These are phyloP conservation scores for Takifugu flavidus DNA, from an alignment of 2,113 vertebrate genomes.

Conservation along the genomic window DNA sequence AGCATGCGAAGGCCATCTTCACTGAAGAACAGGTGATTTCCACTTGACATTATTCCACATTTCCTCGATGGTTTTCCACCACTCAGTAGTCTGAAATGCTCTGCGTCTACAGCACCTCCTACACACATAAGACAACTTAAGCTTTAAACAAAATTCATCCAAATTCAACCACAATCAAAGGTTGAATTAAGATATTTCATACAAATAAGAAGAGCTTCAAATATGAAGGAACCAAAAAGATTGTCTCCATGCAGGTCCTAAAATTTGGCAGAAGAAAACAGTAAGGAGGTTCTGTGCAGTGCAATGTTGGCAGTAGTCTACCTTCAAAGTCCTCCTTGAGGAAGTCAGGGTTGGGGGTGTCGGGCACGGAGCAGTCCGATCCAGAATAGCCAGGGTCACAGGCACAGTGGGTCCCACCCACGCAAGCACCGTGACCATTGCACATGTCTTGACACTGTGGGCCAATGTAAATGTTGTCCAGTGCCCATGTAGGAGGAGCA, in stretches of 20 bases:
- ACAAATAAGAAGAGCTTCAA: too few relatives aligned
- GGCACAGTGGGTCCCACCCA: slow-evolving; percentile 85
- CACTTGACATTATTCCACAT: slow-evolving; percentile 94
- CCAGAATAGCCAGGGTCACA: slow-evolving; percentile 91
- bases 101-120: slow-evolving; percentile 85
- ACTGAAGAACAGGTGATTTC: slow-evolving; percentile 96
- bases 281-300: not conserved
- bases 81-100: slow-evolving; percentile 86
- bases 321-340: slow-evolving; percentile 99
- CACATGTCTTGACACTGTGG: slow-evolving; percentile 98
- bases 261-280: not conserved
- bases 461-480: slow-evolving; percentile 93
- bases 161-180: too few relatives aligned
- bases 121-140: slow-evolving; percentile 6
- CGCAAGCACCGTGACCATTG: slow-evolving; percentile 87
- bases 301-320: slow-evolving; percentile 45
- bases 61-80: slow-evolving; percentile 95
- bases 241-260: too few relatives aligned
- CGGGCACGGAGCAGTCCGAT: slow-evolving; percentile 85
- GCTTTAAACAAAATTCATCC: slow-evolving; percentile 1
- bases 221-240: too few relatives aligned
- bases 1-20: slow-evolving; percentile 96
- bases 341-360: slow-evolving; percentile 90
- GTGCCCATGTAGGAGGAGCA: slow-evolving; percentile 91
- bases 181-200: too few relatives aligned